These are phyloP conservation scores for Hemibagrus wyckioides DNA, from an alignment of 2,113 vertebrate genomes.

Conservation along the genomic window DNA sequence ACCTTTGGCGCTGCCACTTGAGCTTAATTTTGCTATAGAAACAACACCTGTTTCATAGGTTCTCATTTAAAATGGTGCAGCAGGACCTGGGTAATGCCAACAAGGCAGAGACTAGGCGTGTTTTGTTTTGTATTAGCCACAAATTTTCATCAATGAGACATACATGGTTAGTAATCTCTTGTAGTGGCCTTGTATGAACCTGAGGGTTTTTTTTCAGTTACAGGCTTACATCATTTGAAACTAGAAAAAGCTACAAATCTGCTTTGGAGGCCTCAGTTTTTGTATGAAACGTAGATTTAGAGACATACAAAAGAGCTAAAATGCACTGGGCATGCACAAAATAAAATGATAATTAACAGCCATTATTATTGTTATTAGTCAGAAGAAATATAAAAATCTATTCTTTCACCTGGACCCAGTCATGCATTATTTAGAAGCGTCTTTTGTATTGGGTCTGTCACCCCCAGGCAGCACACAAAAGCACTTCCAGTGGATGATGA, in stretches of 20 bases:
- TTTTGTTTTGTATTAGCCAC: neutral
- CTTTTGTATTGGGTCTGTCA: slow-evolving; percentile 29
- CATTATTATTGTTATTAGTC: slow-evolving; percentile 9
- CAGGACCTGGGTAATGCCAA: slow-evolving; percentile 10
- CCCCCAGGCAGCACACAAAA: slow-evolving; percentile 37
- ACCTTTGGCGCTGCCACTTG: neutral
- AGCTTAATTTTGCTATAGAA: slow-evolving; percentile 51
- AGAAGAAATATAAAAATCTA: neutral
- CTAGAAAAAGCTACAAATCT: neutral
- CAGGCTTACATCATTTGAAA: neutral
- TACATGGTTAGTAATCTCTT: neutral
- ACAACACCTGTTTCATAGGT: slow-evolving; percentile 27
- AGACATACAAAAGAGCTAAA: neutral
- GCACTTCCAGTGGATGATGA: slow-evolving; percentile 41
- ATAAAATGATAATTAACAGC: neutral
- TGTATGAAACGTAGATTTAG: neutral
- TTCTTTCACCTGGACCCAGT: slow-evolving; percentile 26
- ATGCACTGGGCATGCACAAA: neutral
- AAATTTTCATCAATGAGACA: neutral
- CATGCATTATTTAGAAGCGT: slow-evolving; percentile 36
- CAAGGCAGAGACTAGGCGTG: slow-evolving; percentile 3
- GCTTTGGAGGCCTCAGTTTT: slow-evolving; percentile 1
- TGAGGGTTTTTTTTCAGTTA: slow-evolving; percentile 26
- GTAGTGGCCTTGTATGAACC: neutral
- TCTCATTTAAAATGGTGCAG: slow-evolving; percentile 47